Conservation (phyloP, 2,113 vertebrate species). For the Salvelinus fontinalis region DNA sequence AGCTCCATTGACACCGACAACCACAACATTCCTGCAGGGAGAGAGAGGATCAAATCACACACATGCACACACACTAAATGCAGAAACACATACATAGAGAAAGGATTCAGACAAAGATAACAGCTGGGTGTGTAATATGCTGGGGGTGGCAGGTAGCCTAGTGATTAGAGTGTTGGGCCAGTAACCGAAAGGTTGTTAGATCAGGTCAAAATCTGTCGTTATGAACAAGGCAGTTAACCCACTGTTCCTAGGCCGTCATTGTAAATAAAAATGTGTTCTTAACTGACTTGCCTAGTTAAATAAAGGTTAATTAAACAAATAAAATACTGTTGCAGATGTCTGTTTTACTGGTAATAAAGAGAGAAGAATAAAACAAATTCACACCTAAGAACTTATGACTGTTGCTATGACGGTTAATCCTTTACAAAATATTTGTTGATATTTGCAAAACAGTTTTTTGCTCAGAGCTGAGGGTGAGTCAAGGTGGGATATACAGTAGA, state of each 20-base stretch:
- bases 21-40: slow-evolving; percentile 83
- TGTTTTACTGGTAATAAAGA: no score
- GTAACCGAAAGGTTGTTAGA: no score
- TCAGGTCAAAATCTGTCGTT: no score
- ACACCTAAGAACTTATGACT: not conserved
- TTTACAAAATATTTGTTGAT: not conserved
- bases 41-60: not conserved
- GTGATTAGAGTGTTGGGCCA: no score
- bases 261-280: no score
- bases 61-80: not conserved
- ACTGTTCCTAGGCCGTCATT: no score
- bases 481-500: not conserved
- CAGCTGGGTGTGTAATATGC: no score
- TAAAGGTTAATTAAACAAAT: no score
- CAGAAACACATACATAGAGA: not conserved
- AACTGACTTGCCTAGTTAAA: no score
- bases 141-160: no score
- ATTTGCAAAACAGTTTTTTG: not conserved
- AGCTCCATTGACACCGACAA: slow-evolving; percentile 83
- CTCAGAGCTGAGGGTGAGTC: slow-evolving; percentile 31
- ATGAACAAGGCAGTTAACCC: no score
- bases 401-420: slow-evolving; percentile 2
- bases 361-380: not conserved
- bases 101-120: not conserved
- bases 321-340: no score